These are phyloP conservation scores for Odocoileus virginianus DNA, from an alignment of 2,113 vertebrate genomes.

Conservation along the genomic window DNA sequence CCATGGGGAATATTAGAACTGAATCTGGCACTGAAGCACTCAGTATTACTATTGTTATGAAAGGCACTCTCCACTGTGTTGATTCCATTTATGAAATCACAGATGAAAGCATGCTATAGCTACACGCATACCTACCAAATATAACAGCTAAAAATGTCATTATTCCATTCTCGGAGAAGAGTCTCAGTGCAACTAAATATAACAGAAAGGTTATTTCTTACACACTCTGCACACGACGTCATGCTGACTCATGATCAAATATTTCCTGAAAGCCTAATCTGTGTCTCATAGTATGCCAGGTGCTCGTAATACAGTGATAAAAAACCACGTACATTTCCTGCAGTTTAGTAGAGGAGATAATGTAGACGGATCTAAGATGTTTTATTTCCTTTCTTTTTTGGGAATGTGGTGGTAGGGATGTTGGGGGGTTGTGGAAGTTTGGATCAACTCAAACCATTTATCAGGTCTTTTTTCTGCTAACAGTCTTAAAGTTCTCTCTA, in stretches of 20 bases:
- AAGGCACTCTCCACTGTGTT: not conserved
- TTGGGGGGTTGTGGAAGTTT: not conserved
- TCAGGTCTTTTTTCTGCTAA: not conserved
- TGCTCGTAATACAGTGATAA: not conserved
- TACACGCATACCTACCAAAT: not conserved
- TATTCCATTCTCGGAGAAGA: not conserved
- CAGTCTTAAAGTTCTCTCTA: not conserved
- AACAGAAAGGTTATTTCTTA: not conserved
- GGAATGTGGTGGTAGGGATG: not conserved
- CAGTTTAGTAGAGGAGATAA: not conserved
- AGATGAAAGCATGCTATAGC: not conserved
- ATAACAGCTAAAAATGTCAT: not conserved
- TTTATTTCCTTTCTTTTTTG: not conserved
- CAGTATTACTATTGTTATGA: not conserved
- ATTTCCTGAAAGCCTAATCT: not conserved
- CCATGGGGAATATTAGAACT: not conserved
- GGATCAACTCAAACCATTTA: not conserved
- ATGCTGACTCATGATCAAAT: not conserved
- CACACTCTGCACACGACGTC: not conserved
- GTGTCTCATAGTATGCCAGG: not conserved
- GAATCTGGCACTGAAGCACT: not conserved
- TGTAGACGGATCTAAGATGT: not conserved
- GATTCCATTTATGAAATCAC: not conserved
- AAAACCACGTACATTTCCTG: not conserved
- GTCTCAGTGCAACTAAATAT: not conserved